A percentile compares a stretch with the other conserved stretches of the same genome.
These are phyloP conservation scores for Anguilla marmorata DNA, from an alignment of 2,797 vertebrate species.

Conservation along the genomic window DNA sequence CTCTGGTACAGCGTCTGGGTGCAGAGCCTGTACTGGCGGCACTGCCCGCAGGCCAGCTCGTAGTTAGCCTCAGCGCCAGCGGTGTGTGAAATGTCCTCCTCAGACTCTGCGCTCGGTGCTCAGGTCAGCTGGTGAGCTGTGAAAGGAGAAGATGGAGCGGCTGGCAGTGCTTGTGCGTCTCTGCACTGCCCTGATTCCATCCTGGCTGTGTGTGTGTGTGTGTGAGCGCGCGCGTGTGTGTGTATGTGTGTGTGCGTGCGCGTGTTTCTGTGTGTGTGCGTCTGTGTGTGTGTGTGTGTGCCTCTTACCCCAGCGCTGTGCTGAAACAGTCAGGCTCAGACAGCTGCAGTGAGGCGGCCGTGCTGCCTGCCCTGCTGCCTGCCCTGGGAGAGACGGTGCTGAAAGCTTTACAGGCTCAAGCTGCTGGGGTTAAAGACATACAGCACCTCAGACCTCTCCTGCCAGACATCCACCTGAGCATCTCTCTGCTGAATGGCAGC, in stretches of 20 bases:
- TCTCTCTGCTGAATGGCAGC: neutral
- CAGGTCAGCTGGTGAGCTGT: neutral
- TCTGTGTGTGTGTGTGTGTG: neutral
- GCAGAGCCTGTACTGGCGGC: too few relatives aligned
- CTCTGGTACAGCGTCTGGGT: too few relatives aligned
- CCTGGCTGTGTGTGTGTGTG: neutral
- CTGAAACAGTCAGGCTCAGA: neutral
- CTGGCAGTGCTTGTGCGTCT: neutral
- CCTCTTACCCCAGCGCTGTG: neutral
- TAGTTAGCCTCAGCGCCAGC: neutral
- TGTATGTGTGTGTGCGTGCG: neutral
- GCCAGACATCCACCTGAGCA: neutral
- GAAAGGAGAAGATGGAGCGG: neutral
- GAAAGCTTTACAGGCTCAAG: neutral
- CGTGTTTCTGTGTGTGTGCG: neutral
- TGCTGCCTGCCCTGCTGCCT: neutral
- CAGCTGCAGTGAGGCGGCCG: neutral
- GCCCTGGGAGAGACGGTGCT: neutral
- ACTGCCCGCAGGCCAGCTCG: neutral
- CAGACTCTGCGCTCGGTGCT: neutral
- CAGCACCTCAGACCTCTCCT: neutral
- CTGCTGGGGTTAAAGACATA: slow-evolving; percentile 1
- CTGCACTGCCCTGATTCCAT: neutral
- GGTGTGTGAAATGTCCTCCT: neutral
- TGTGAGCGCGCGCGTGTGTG: neutral